Base-by-base conservation (phyloP, 2,113 vertebrate species). In the Rana temporaria region DNA sequence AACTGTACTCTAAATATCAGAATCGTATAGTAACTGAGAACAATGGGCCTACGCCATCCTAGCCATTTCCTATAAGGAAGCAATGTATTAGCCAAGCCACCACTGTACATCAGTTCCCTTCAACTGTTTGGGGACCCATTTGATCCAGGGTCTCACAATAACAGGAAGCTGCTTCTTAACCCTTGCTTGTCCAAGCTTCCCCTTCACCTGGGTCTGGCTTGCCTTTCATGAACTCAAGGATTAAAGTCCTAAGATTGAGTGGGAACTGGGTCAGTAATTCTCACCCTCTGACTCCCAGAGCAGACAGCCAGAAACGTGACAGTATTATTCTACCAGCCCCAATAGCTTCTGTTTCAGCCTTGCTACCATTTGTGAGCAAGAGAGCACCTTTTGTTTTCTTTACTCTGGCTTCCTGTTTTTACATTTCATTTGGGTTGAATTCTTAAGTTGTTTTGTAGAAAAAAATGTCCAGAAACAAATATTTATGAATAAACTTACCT, bases 161-260 rank as follows among this genome's bases (percentile, higher is more conserved):
- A 34, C 59, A 72, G 80, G 80, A 82, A 82, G 52, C 70, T 38
- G 19, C 52, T 74, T 82, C 52, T 82, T 82, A 82, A 82, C 80
- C 62, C 80, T 56, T 66, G 60, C 7, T 56, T 74, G 80, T 22
- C 69, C 26, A 52, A 38, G 70, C 24, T 82, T 82, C 80, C 80
- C 53, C 30, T 66, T 4, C 80, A 82, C 70, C 80, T 82, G 80
- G 80, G 60, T 64, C 63, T 19, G 65, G 62, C 48, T 53, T 48
- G 62, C 80, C 60, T 82, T 67, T 72, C 42, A 73, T 74, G 52
- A 82, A 32, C 24, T 56, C 19, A 82, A 74, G 53, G 30, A 48
- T 34, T 32, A 26, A 82, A 82, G 62, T 42, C 38, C 69, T 74
- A 34, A 63, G 26, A 34, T 38, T 30, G 20, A 62, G 26, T 75